Percentiles rank a stretch among this genome's conserved stretches.
Evolutionary conservation across 2,113 vertebrate genomes (phyloP).

Genomic region (Neodontobutis hainanensis): DNA sequence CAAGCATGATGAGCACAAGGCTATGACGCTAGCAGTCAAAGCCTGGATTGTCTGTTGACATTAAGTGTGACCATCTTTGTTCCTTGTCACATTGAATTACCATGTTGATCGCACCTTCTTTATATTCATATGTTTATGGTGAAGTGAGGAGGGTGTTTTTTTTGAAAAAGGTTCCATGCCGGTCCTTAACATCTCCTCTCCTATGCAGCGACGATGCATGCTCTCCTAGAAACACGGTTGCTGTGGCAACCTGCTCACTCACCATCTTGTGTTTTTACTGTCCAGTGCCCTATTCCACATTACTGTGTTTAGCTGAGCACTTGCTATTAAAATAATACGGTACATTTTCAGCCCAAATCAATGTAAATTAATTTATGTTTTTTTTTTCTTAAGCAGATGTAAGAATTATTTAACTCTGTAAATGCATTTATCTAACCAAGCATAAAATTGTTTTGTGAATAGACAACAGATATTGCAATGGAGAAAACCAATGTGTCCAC

Average conservation of each 20-base stretch:
- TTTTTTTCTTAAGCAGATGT: not conserved
- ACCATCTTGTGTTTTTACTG: slow-evolving; percentile 80
- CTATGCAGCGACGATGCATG: slow-evolving; percentile 65
- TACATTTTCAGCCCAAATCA: slow-evolving; percentile 7
- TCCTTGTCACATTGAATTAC: slow-evolving; percentile 8
- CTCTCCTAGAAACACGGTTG: slow-evolving; percentile 78
- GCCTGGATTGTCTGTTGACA: slow-evolving; percentile 25
- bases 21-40: slow-evolving; percentile 48
- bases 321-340: slow-evolving; percentile 35
- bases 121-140: slow-evolving; percentile 2
- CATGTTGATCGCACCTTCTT: not conserved
- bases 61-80: slow-evolving; percentile 35
- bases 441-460: not conserved
- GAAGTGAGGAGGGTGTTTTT: slow-evolving; percentile 25
- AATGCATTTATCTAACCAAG: not conserved
- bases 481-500: slow-evolving; percentile 8
- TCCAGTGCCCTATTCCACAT: slow-evolving; percentile 71
- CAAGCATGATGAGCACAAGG: slow-evolving; percentile 26
- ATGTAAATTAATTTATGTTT: slow-evolving; percentile 9
- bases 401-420: not conserved
- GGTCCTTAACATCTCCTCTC: slow-evolving; percentile 65
- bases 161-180: slow-evolving; percentile 42
- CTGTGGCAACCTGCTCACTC: slow-evolving; percentile 79
- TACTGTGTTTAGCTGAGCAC: slow-evolving; percentile 56
- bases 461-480: slow-evolving; percentile 24